phyloP scores from a whole-genome alignment of 2,888 invertebrate species.

The Patella pellucida region DNA sequence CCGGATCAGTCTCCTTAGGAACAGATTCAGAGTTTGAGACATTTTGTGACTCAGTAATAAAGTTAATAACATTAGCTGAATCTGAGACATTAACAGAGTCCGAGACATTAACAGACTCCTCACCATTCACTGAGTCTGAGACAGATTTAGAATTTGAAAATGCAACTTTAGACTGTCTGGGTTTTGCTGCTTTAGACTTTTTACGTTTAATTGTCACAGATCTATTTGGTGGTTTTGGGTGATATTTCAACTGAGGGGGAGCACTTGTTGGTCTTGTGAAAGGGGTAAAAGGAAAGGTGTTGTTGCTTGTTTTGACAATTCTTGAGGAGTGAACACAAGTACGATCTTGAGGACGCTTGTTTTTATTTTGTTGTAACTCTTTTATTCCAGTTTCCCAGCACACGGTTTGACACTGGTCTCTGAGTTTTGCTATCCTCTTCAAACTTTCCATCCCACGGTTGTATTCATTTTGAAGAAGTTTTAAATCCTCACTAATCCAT shows the following conservation, averaged over 20 bases:
- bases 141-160: neutral
- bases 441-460: conserved; percentile 60
- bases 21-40: no score
- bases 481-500: conserved; percentile 69
- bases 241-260: neutral
- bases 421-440: conserved; percentile 62
- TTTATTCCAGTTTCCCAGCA: conserved; percentile 64
- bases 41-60: no score
- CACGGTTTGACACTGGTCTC: conserved; percentile 68
- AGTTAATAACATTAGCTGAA: neutral
- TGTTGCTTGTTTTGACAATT: neutral
- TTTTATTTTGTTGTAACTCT: conserved; percentile 41
- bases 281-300: neutral
- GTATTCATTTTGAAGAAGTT: conserved; percentile 64
- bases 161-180: neutral
- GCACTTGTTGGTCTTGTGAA: conserved; percentile 7
- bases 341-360: conserved; percentile 36
- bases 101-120: neutral
- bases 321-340: conserved; percentile 6
- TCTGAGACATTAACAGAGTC: neutral
- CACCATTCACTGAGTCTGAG: neutral
- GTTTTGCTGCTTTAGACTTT: neutral
- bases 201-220: neutral
- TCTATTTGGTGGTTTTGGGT: neutral
- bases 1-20: no score